These are phyloP conservation scores for Riparia riparia DNA, from an alignment of 2,113 vertebrate species.

Conservation along the genomic window DNA sequence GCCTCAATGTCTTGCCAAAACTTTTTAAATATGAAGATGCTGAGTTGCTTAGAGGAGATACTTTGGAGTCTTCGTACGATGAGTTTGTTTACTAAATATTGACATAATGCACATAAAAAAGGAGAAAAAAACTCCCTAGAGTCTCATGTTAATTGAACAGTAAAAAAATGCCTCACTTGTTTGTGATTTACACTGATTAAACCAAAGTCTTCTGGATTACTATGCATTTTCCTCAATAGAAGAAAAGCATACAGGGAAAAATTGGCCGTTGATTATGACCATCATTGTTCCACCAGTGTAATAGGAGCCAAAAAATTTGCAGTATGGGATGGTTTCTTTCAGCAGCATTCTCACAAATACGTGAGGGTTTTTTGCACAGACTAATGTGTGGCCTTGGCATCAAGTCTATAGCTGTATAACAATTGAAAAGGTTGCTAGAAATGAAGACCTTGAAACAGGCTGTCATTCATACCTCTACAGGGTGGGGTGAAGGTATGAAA, in stretches of 20 bases:
- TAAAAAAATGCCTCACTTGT: neutral
- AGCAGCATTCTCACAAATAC: neutral
- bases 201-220: neutral
- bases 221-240: neutral
- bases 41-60: neutral
- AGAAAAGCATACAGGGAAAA: neutral
- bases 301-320: neutral
- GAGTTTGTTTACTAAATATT: neutral
- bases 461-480: neutral
- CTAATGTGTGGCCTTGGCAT: neutral
- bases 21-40: neutral
- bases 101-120: neutral
- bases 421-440: neutral
- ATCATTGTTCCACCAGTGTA: neutral
- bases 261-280: neutral
- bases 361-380: neutral
- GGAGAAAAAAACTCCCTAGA: fast-evolving
- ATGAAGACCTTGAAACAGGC: neutral
- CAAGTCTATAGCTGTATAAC: neutral
- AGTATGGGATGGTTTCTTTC: neutral
- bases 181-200: neutral
- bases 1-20: neutral
- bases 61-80: neutral
- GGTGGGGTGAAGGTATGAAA: neutral
- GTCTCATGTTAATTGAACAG: neutral